A percentile compares a stretch with the other conserved stretches of the same genome.
Conservation (phyloP, 2,888 invertebrate genomes). For the Apeira syringaria region DNA sequence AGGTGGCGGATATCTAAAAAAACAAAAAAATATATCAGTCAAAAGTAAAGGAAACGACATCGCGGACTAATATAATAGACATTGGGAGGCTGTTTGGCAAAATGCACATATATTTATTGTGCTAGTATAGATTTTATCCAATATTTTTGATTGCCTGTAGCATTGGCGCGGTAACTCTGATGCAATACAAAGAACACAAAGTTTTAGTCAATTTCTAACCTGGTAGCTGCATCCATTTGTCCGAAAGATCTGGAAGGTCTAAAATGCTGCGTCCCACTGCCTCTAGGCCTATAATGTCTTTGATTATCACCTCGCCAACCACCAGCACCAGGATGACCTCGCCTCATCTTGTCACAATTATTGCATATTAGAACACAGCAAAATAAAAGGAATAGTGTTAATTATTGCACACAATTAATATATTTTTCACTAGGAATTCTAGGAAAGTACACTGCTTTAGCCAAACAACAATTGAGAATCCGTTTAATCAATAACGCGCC, state of each 20-base stretch:
- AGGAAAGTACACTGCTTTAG: slow-evolving; percentile 8
- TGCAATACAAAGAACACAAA: slow-evolving; percentile 33
- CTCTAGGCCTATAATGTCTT: slow-evolving; percentile 68
- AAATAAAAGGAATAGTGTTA: slow-evolving; percentile 8
- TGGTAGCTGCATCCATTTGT: slow-evolving; percentile 45
- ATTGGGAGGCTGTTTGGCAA: slow-evolving; percentile 2
- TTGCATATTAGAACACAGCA: slow-evolving; percentile 50
- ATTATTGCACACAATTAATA: not conserved
- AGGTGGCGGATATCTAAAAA: slow-evolving; percentile 60
- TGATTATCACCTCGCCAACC: slow-evolving; percentile 74
- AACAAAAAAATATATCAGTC: not conserved
- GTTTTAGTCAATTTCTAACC: slow-evolving; percentile 41
- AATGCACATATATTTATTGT: not conserved
- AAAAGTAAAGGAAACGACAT: not conserved
- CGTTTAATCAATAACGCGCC: slow-evolving; percentile 55
- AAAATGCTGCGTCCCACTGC: slow-evolving; percentile 55
- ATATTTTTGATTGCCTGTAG: too few species aligned
- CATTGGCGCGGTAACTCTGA: slow-evolving; percentile 52
- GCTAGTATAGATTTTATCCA: too few species aligned
- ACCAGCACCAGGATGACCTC: slow-evolving; percentile 72
- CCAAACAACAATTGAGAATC: slow-evolving; percentile 37
- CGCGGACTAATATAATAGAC: slow-evolving; percentile 2
- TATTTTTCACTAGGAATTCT: not conserved
- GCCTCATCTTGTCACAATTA: slow-evolving; percentile 66
- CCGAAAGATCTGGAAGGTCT: slow-evolving; percentile 53